Conservation (phyloP, 2,113 vertebrate genomes). For the Heliornis fulica region DNA sequence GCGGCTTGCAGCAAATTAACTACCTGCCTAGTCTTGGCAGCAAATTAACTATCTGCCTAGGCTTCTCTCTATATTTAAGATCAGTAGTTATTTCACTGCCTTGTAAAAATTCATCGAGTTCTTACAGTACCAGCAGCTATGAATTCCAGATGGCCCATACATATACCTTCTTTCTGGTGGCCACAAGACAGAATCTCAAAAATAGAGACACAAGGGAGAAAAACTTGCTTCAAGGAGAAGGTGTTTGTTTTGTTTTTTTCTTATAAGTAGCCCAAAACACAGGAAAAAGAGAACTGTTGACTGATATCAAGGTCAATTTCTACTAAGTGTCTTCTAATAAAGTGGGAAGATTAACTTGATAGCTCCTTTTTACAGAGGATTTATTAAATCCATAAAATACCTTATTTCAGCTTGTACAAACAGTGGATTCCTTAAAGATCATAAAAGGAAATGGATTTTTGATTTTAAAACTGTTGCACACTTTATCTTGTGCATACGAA, state of each 20-base stretch:
- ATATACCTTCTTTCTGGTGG: background rate
- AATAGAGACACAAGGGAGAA: background rate
- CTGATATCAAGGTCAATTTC: background rate
- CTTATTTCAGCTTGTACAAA: background rate
- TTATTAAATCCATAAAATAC: background rate
- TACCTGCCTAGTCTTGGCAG: background rate
- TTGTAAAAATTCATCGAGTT: background rate
- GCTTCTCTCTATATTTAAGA: background rate
- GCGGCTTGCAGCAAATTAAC: too few relatives aligned
- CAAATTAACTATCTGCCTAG: background rate
- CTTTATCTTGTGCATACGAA: background rate
- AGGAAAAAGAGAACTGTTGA: background rate
- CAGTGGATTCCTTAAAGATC: background rate
- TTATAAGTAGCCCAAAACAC: background rate
- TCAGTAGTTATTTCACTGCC: background rate
- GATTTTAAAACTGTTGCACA: background rate
- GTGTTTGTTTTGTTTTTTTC: background rate
- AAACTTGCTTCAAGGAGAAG: background rate
- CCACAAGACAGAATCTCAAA: background rate
- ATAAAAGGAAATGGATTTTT: background rate
- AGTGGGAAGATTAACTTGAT: background rate
- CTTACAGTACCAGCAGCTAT: background rate
- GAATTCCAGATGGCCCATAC: background rate
- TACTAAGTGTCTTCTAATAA: background rate
- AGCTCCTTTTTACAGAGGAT: background rate